Evolutionary conservation across 2,888 invertebrate genomes (phyloP).

Genomic region (Anagyrus pseudococci): DNA sequence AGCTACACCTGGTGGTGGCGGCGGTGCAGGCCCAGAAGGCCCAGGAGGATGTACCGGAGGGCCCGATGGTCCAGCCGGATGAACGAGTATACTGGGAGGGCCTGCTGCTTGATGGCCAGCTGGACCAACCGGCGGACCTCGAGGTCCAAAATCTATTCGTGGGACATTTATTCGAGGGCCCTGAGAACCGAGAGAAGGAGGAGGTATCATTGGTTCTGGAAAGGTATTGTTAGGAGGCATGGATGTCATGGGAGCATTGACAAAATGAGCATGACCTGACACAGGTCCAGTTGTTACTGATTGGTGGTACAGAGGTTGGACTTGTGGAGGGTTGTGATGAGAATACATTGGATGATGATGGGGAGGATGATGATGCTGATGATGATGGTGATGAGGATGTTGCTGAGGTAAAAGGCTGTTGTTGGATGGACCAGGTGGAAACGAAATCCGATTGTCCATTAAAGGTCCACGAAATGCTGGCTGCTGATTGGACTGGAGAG

Average conservation of each 20-base stretch:
- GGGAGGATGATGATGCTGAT: too few relatives aligned
- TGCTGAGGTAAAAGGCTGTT: constrained; percentile 14
- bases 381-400: constrained; percentile 34
- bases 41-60: constrained; percentile 23
- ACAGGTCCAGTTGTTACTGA: constrained; percentile 46
- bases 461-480: constrained; percentile 41
- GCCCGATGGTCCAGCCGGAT: constrained; percentile 25
- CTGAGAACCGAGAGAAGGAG: too few relatives aligned
- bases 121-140: constrained; percentile 41
- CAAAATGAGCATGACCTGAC: constrained; percentile 49
- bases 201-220: constrained; percentile 45
- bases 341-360: constrained; percentile 46
- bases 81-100: constrained; percentile 27
- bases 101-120: constrained; percentile 23
- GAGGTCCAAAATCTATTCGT: constrained; percentile 50
- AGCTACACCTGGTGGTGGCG: constrained; percentile 20
- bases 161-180: constrained; percentile 47
- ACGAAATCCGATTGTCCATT: constrained; percentile 50
- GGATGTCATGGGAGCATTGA: constrained; percentile 38
- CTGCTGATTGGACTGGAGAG: constrained; percentile 40
- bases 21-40: constrained; percentile 17
- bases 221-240: constrained; percentile 46
- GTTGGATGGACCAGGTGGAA: constrained; percentile 42
- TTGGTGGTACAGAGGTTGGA: constrained; percentile 46
- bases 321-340: constrained; percentile 42